Evolutionary conservation across 2,888 invertebrate genomes (phyloP), one percentile per base, ranked within the genome.

Genomic region (Chrysopilus asiliformis): DNA sequence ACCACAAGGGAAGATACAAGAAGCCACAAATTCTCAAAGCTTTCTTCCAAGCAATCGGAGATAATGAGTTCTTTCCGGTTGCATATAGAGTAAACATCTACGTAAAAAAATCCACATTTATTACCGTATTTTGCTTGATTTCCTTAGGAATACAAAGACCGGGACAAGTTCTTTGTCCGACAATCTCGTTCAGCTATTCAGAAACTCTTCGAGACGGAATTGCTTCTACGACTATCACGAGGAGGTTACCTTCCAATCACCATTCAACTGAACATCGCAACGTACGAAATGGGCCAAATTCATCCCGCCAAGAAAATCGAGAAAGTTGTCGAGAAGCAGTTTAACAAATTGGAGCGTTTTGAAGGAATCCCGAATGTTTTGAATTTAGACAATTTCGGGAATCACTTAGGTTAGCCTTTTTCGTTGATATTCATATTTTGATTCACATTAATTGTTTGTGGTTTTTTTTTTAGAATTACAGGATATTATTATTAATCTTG

Each of bases 1-100:
- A 52, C 20, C 59, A 59, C 36, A 42, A 46, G 13, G 53, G 52
- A 0, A 45, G 13, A 3, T 45, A 51, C 20, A 31, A 16, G 6
- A 36, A 39, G 18, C 13, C 15, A 15, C 27, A 43, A 17, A 35
- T 43, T 2, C n/a, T 43, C 4, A 24, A 40, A 20, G 34, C 39
- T 6, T 19, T 43, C 5, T 43, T 38, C 25, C 4, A 20, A 1
- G 19, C 26, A 2, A 34, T 43, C 9, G 39, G 26, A 3, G 34
- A 41, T 19, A 22, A 22, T 9, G 41, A 41, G 13, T 43, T 43
- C 27, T 41, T 31, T 14, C 43, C 43, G 14, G 37, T 43, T 7
- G 43, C 37, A 2, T 43, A 43, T 9, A 39, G 28, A 25, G 43
- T 41, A 17, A 19, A 24, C 12, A 18, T 17, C 22, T 12, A 10